phyloP scores from a whole-genome alignment of 2,888 invertebrate species.

The Eupithecia vulgata region DNA sequence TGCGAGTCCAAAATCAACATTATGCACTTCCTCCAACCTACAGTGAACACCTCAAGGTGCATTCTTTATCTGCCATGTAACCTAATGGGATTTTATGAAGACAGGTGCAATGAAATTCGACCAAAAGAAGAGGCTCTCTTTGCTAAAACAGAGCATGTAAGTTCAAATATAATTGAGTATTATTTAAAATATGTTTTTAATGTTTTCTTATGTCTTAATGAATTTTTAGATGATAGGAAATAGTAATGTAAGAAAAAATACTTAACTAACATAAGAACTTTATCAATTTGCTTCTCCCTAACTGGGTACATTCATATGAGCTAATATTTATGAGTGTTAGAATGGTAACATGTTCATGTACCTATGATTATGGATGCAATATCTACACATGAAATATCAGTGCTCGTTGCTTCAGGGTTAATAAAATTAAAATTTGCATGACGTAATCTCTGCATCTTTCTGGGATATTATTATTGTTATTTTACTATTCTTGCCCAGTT shows the following conservation, averaged over 20 bases:
- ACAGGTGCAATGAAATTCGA: constrained; percentile 58
- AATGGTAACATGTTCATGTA: no score
- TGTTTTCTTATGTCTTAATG: no score
- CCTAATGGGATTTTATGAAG: constrained; percentile 65
- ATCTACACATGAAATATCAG: no score
- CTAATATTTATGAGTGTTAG: no score
- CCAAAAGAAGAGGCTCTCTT: constrained; percentile 67
- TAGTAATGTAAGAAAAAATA: no score
- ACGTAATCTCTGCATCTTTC: not conserved
- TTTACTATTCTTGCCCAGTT: not conserved
- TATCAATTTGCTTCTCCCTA: no score
- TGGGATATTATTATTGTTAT: not conserved
- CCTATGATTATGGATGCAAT: no score
- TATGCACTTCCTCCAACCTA: constrained; percentile 68
- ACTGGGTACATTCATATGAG: no score
- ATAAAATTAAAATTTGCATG: not conserved
- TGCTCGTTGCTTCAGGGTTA: not conserved
- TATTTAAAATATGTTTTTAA: no score
- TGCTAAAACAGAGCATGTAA: constrained; percentile 55
- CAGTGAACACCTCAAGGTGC: constrained; percentile 53
- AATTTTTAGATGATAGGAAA: no score
- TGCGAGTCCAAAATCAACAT: constrained; percentile 53
- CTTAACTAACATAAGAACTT: no score
- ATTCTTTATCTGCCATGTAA: constrained; percentile 67
- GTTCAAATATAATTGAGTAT: constrained; percentile 3